Base-by-base conservation (phyloP, 2,888 invertebrate species). In the Acleris laterana region DNA sequence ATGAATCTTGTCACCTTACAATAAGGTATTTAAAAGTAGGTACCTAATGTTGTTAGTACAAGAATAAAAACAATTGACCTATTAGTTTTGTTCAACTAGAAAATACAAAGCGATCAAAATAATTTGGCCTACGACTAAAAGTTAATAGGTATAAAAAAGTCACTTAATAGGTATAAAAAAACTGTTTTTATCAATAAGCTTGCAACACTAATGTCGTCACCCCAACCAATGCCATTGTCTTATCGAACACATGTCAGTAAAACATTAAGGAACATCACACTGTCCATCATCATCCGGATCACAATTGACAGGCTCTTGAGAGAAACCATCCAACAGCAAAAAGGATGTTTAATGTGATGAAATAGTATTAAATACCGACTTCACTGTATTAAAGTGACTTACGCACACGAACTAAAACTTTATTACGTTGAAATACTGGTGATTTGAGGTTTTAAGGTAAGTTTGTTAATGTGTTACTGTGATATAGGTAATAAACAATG, bases 341-440 rank as follows among this genome's bases (percentile, higher is more conserved):
- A 56, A 66, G 65, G 65, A 66, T 61, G 65, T 66, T 63, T 66
- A 66, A 22, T 46, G 32, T 46, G 61, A 66, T 66, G 38, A 66
- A 66, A 64, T 48, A 11, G 32, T 49, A 60, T 64, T 49, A 50
- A 64, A 64, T 59, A 53, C 44, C 44, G 42, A 42, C 19, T 19
- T 38, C 16, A 28, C 46, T 48, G 19, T 32, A 32, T 22, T 59
- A 38, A 46, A 19, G 5, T 5, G 4, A 22, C 11, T 4, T n/a
- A 6, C 28, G 20, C 17, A 25, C 44, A 17, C 13, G 16, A 46
- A 46, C 6, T 46, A 2, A 46, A 46, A 46, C 46, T 46, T 46
- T 46, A 7, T n/a, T 46, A 7, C 46, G 6, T 16, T 46, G 22
- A 22, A 28, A 56, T 51, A 66, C 48, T 16, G 38, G 25, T 38